Percentiles rank a stretch among this genome's conserved stretches.
phyloP scores from a whole-genome alignment of 2,797 vertebrate genomes.

The Hippocampus kuda region DNA sequence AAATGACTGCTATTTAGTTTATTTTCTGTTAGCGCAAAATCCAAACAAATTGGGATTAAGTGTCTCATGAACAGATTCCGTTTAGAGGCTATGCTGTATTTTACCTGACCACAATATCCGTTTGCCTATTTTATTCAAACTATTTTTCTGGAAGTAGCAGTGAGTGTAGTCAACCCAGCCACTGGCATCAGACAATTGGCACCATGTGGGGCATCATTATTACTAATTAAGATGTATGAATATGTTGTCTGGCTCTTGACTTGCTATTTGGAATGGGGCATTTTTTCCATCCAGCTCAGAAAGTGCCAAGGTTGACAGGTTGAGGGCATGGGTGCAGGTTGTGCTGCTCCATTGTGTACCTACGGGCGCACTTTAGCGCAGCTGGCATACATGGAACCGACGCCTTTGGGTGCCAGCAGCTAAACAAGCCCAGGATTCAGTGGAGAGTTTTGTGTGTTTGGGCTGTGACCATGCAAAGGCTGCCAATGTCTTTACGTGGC shows the following conservation, averaged over 20 bases:
- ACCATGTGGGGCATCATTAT: constrained; percentile 45
- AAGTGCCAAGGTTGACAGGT: constrained; percentile 63
- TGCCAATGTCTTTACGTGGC: constrained; percentile 58
- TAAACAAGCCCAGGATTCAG: constrained; percentile 59
- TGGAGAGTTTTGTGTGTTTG: constrained; percentile 41
- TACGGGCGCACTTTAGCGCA: constrained; percentile 52
- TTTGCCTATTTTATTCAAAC: constrained; percentile 35
- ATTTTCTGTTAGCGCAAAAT: not conserved
- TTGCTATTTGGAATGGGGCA: constrained; percentile 44
- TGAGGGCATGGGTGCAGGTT: constrained; percentile 43
- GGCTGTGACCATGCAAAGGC: constrained; percentile 40
- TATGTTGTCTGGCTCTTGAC: constrained; percentile 63
- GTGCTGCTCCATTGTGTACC: constrained; percentile 50
- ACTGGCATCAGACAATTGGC: constrained; percentile 53
- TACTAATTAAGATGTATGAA: constrained; percentile 69
- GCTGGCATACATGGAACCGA: constrained; percentile 54
- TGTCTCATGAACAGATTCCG: not conserved
- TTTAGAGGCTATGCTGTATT: not conserved
- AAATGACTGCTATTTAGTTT: not conserved
- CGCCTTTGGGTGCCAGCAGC: constrained; percentile 51
- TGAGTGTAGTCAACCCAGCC: constrained; percentile 48
- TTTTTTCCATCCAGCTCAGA: constrained; percentile 52
- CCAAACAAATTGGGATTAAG: not conserved
- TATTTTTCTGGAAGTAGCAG: constrained; percentile 38
- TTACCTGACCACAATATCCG: constrained; percentile 11